Evolutionary conservation across 2,797 vertebrate genomes (phyloP).

Genomic region (Avahi laniger): DNA sequence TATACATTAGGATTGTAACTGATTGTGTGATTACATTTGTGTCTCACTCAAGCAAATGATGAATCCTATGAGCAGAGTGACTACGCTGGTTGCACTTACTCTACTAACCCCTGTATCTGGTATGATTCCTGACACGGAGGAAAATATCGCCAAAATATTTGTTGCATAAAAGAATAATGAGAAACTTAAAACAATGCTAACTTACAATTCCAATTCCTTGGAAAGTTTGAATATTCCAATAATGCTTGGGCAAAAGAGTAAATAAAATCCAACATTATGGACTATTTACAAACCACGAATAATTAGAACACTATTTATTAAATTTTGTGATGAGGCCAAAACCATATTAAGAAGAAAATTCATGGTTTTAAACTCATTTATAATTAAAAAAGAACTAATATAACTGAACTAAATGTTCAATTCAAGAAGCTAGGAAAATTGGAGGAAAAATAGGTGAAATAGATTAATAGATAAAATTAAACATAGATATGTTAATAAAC

Average conservation of each 20-base stretch:
- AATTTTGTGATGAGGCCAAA: constrained; percentile 8
- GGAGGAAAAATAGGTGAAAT: background rate
- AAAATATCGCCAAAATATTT: background rate
- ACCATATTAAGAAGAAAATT: background rate
- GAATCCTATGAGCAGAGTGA: background rate
- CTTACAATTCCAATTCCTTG: constrained; percentile 4
- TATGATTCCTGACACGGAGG: background rate
- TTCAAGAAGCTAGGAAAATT: background rate
- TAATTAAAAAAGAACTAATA: background rate
- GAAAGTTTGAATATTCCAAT: background rate
- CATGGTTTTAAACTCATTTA: constrained; percentile 18
- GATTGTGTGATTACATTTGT: background rate
- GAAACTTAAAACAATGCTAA: background rate
- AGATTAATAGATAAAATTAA: constrained; percentile 15
- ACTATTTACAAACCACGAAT: background rate
- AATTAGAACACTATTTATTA: background rate
- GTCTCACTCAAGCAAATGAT: background rate
- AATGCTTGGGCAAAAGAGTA: background rate
- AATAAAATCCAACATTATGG: background rate
- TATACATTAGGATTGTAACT: background rate
- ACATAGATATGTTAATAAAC: background rate
- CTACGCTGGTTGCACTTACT: background rate
- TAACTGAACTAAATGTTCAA: constrained; percentile 28
- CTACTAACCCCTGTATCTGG: background rate
- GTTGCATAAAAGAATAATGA: background rate